Percentiles rank a stretch among this genome's conserved stretches.
Evolutionary conservation across 2,888 invertebrate species (phyloP).

Genomic region (Drosophila merina): DNA sequence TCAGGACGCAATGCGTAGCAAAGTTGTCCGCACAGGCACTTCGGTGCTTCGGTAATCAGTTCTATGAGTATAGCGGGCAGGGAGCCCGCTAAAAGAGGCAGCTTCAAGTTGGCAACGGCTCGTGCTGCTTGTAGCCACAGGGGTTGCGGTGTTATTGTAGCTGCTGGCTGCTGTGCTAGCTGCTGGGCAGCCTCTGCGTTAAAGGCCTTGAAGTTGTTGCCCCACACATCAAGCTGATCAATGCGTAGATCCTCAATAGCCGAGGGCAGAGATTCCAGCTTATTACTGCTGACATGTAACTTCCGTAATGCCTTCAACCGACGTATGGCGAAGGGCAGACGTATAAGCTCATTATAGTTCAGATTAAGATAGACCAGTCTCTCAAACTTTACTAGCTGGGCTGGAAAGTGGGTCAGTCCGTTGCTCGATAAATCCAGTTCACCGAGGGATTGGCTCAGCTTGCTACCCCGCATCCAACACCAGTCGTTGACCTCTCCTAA

Average conservation of each 20-base stretch:
- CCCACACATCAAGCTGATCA: constrained; percentile 82
- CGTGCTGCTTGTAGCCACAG: constrained; percentile 81
- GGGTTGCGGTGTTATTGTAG: constrained; percentile 34
- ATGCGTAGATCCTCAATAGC: constrained; percentile 79
- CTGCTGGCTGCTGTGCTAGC: constrained; percentile 5
- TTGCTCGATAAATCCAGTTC: constrained; percentile 88
- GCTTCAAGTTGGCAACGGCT: constrained; percentile 62
- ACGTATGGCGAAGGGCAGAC: constrained; percentile 88
- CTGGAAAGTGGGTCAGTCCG: constrained; percentile 86
- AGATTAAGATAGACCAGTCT: constrained; percentile 87
- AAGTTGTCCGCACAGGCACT: constrained; percentile 80
- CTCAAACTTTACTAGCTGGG: constrained; percentile 87
- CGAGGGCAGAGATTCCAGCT: constrained; percentile 81
- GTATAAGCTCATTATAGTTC: constrained; percentile 86
- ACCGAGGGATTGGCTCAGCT: constrained; percentile 85
- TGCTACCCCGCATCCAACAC: constrained; percentile 86
- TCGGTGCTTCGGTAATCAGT: constrained; percentile 79
- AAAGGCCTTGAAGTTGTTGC: constrained; percentile 71
- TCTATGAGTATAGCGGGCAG: constrained; percentile 80
- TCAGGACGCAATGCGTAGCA: constrained; percentile 71
- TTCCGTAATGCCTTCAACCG: constrained; percentile 83
- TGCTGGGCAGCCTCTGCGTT: constrained; percentile 55
- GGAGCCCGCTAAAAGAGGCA: constrained; percentile 66
- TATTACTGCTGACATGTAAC: constrained; percentile 79
- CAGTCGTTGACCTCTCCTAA: constrained; percentile 86